Percentiles rank a stretch among this genome's conserved stretches.
Conservation (phyloP, 64 coral and sea anemone genomes). For the Trachythela sp. region DNA sequence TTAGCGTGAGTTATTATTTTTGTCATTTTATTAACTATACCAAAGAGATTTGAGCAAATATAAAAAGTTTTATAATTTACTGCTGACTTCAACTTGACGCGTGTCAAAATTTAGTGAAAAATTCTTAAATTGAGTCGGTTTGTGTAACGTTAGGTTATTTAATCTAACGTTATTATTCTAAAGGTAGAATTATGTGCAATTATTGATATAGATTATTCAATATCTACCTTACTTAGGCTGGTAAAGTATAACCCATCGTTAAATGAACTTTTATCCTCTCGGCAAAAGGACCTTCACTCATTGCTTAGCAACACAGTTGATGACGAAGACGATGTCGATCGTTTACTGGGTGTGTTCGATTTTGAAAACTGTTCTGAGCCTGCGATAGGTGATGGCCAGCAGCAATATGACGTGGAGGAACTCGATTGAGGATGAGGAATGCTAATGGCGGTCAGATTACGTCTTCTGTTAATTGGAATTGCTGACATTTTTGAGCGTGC, state of each 20-base stretch:
- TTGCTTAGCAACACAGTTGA: background rate
- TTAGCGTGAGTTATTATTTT: background rate
- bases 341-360: background rate
- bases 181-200: too few relatives aligned
- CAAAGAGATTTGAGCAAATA: background rate
- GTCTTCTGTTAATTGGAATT: too few relatives aligned
- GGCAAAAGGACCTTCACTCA: background rate
- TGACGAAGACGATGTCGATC: background rate
- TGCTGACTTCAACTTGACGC: too few relatives aligned
- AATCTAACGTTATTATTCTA: too few relatives aligned
- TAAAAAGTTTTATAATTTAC: too few relatives aligned
- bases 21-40: background rate
- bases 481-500: too few relatives aligned
- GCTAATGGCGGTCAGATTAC: background rate
- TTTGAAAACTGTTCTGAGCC: background rate
- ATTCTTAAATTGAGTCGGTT: too few relatives aligned
- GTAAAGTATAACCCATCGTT: background rate
- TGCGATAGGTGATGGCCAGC: background rate
- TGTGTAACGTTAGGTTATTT: too few relatives aligned
- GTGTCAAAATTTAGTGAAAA: too few relatives aligned
- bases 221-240: background rate
- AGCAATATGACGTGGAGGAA: background rate
- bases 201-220: too few relatives aligned
- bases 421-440: background rate
- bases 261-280: background rate